Evolutionary conservation across 2,888 invertebrate species (phyloP).

Genomic region (Drosophila nigritarsus): DNA sequence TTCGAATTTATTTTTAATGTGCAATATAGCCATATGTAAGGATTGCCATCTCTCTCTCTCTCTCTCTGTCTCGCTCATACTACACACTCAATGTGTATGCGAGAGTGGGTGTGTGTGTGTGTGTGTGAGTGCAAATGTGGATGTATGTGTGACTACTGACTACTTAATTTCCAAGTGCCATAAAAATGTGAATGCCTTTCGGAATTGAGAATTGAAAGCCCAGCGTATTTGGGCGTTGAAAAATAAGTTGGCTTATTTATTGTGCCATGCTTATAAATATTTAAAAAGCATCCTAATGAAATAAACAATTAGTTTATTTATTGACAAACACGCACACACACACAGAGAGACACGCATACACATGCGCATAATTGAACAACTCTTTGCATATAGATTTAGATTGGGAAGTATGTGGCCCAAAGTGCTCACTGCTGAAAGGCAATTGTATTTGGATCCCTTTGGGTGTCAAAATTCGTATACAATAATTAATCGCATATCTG

Average conservation of each 20-base stretch:
- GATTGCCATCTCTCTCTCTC: constrained; percentile 4
- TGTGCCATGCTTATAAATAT: constrained; percentile 69
- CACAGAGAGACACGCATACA: constrained; percentile 9
- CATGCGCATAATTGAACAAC: constrained; percentile 20
- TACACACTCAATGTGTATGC: constrained; percentile 8
- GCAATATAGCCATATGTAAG: constrained; percentile 38
- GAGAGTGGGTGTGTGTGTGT: background rate
- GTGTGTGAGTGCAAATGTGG: background rate
- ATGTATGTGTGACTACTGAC: constrained; percentile 44
- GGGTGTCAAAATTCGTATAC: constrained; percentile 15
- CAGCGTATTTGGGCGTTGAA: constrained; percentile 63
- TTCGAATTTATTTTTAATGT: constrained; percentile 74
- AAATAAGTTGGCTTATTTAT: constrained; percentile 73
- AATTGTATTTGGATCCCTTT: constrained; percentile 43
- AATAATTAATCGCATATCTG: constrained; percentile 8
- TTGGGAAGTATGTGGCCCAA: constrained; percentile 30
- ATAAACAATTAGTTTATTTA: constrained; percentile 82
- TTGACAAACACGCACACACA: constrained; percentile 50
- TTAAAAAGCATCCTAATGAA: constrained; percentile 72
- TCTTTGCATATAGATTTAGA: constrained; percentile 22
- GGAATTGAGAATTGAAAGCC: constrained; percentile 45
- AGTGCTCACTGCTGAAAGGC: constrained; percentile 51
- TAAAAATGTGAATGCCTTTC: constrained; percentile 66
- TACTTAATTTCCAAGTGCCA: constrained; percentile 80
- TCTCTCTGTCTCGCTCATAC: background rate